phyloP scores from a whole-genome alignment of 2,113 vertebrate species.

The Neolamprologus caudopunctatus region DNA sequence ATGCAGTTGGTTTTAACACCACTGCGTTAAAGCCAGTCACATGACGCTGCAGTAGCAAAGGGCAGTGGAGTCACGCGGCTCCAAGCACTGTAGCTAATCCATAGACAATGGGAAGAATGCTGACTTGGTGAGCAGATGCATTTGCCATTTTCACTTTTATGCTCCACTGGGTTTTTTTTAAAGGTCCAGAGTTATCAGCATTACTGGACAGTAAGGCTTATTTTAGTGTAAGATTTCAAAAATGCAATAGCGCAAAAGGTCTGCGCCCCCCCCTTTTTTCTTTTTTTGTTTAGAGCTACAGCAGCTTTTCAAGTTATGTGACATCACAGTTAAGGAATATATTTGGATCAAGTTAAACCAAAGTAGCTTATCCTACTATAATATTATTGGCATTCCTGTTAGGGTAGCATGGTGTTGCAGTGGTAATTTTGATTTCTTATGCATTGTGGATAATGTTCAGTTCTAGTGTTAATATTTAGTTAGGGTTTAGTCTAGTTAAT shows the following conservation, averaged over 20 bases:
- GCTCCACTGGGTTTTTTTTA: neutral
- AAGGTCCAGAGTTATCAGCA: slow-evolving; percentile 26
- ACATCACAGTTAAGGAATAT: neutral
- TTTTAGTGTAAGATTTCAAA: slow-evolving; percentile 1
- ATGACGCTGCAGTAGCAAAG: neutral
- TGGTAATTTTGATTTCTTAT: neutral
- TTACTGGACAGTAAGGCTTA: slow-evolving; percentile 19
- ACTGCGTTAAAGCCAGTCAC: neutral
- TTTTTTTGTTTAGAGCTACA: neutral
- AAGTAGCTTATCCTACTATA: neutral
- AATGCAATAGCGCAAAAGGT: neutral
- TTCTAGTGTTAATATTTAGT: neutral
- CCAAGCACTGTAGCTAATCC: neutral
- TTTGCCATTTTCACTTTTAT: slow-evolving; percentile 39
- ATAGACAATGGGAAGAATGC: neutral
- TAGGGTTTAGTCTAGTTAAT: neutral
- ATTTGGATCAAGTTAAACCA: neutral
- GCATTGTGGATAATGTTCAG: neutral
- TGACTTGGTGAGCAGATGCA: slow-evolving; percentile 22
- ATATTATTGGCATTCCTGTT: neutral
- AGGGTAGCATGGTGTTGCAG: neutral
- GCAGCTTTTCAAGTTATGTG: neutral
- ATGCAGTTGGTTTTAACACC: neutral
- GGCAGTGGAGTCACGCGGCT: neutral
- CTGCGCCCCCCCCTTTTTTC: neutral